A percentile compares a stretch with the other conserved stretches of the same genome.
phyloP scores from a whole-genome alignment of 2,888 invertebrate species.

The Heliconius ethilla region DNA sequence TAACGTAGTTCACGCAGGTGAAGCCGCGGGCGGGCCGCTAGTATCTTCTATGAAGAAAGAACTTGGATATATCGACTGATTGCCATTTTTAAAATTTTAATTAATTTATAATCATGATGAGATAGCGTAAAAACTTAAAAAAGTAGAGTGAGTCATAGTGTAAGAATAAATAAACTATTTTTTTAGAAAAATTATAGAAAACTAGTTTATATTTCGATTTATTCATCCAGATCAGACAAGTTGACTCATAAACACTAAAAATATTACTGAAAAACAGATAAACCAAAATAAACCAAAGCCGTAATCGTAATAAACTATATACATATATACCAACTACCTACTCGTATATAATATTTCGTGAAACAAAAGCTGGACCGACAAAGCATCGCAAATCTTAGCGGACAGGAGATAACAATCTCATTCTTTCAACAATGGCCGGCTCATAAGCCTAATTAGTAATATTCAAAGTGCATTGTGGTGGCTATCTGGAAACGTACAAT shows the following conservation, averaged over 20 bases:
- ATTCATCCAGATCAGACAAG: not conserved
- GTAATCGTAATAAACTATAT: conserved; percentile 43
- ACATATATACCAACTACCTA: not conserved
- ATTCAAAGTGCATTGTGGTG: conserved; percentile 78
- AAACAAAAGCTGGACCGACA: conserved; percentile 78
- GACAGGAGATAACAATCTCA: conserved; percentile 79
- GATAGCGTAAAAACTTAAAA: too few species aligned
- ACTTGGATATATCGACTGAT: too few species aligned
- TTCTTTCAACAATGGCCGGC: conserved; percentile 80
- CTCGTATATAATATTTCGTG: conserved; percentile 62
- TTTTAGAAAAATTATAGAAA: not conserved
- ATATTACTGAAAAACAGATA: conserved; percentile 16
- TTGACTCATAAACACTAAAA: not conserved
- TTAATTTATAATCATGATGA: too few species aligned
- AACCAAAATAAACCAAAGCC: conserved; percentile 23
- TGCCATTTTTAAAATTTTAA: too few species aligned
- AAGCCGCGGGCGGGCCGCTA: too few species aligned
- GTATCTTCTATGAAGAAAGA: too few species aligned
- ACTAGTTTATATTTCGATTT: not conserved
- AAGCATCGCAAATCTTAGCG: conserved; percentile 81
- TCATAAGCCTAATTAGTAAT: conserved; percentile 83
- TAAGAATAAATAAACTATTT: too few species aligned
- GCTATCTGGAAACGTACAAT: conserved; percentile 76
- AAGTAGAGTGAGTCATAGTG: too few species aligned
- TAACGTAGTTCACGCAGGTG: too few species aligned